A percentile compares a stretch with the other conserved stretches of the same genome.
Conservation (phyloP, 2,113 vertebrate genomes). For the Halcyon senegalensis region DNA sequence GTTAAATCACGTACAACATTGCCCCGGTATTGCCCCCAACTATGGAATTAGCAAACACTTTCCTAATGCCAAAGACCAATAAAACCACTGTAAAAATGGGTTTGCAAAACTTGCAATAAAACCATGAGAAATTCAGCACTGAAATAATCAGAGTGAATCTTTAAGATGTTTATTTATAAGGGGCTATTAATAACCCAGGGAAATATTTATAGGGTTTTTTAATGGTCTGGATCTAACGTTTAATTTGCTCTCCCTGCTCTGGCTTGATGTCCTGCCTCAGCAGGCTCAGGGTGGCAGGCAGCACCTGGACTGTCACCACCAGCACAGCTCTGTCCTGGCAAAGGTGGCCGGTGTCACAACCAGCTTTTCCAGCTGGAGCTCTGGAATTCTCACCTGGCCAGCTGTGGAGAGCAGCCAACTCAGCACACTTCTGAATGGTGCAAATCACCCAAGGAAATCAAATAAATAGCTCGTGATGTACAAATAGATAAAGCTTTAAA, state of each 20-base stretch:
- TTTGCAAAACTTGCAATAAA: neutral
- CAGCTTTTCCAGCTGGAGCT: neutral
- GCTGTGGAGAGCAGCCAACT: neutral
- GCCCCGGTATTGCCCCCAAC: neutral
- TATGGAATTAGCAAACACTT: neutral
- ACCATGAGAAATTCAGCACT: neutral
- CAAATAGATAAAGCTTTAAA: neutral
- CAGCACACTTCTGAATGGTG: neutral
- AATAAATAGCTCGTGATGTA: neutral
- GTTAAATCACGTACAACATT: neutral
- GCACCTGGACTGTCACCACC: neutral
- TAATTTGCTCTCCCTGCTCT: neutral
- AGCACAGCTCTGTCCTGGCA: neutral
- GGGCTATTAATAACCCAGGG: neutral
- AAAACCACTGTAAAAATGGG: neutral
- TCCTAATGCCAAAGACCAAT: neutral
- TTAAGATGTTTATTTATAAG: neutral
- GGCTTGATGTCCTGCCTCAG: neutral
- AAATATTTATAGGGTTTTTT: neutral
- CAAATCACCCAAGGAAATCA: neutral
- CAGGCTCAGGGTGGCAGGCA: neutral
- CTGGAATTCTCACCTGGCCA: neutral
- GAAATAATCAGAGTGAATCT: neutral
- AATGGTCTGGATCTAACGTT: neutral
- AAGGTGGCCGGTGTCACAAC: neutral